phyloP scores from a whole-genome alignment of 2,888 invertebrate genomes.

The Campopleginae sp. region DNA sequence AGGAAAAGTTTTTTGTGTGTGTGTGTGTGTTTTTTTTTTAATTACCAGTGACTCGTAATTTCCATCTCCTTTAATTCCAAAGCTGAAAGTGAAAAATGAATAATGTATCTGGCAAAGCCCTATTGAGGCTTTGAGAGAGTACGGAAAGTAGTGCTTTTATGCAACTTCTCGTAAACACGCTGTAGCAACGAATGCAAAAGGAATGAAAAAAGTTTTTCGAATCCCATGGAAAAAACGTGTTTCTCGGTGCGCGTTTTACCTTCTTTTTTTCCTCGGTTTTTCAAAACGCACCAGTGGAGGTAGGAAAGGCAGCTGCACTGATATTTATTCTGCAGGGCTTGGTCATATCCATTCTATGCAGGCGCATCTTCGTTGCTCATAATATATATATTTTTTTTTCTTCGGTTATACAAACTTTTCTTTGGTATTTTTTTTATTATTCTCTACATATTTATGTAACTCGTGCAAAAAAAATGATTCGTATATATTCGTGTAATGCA shows the following conservation, averaged over 20 bases:
- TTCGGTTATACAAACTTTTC: background rate
- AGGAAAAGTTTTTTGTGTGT: background rate
- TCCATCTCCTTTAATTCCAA: background rate
- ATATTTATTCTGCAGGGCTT: constrained; percentile 63
- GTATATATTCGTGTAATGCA: background rate
- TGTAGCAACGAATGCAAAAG: constrained; percentile 21
- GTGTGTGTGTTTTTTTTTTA: background rate
- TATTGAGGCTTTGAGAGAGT: constrained; percentile 5
- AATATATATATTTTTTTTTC: background rate
- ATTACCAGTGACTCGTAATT: background rate
- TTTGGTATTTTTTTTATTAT: constrained; percentile 24
- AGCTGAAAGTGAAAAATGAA: constrained; percentile 7
- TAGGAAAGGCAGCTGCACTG: constrained; percentile 61
- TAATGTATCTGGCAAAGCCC: constrained; percentile 4
- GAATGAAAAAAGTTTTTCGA: constrained; percentile 45
- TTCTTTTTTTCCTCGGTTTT: constrained; percentile 42
- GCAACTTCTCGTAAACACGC: constrained; percentile 14
- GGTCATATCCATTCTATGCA: constrained; percentile 61
- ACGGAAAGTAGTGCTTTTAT: background rate
- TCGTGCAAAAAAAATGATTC: background rate
- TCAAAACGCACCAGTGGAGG: constrained; percentile 49
- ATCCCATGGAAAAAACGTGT: constrained; percentile 53
- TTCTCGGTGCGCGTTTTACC: constrained; percentile 42
- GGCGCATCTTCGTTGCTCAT: constrained; percentile 38
- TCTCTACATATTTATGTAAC: constrained; percentile 8